Conservation (phyloP, 2,113 vertebrate genomes). For the Agapornis roseicollis region DNA sequence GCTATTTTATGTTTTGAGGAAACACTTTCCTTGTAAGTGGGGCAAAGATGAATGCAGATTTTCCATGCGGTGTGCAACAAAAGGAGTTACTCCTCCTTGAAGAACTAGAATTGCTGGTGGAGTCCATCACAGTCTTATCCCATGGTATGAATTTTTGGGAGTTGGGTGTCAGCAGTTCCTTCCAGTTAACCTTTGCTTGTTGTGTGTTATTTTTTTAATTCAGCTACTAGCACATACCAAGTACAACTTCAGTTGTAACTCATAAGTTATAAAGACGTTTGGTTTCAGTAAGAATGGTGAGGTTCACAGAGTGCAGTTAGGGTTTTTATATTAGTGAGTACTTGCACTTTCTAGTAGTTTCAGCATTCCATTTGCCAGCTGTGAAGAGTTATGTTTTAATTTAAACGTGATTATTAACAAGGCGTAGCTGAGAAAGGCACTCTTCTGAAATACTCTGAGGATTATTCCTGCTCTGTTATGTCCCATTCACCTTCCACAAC, state of each 20-base stretch:
- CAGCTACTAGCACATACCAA: background rate
- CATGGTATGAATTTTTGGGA: background rate
- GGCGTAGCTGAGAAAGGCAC: background rate
- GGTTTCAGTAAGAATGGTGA: background rate
- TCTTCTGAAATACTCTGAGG: background rate
- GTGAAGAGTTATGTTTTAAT: background rate
- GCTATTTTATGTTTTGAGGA: background rate
- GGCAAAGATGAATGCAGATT: background rate
- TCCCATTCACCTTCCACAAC: background rate
- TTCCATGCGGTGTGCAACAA: background rate
- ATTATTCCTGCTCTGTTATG: slow-evolving; percentile 2
- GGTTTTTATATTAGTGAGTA: background rate
- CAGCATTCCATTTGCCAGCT: background rate
- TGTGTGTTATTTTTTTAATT: background rate
- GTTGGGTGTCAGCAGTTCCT: background rate
- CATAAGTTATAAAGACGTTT: background rate
- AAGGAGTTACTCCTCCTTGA: background rate
- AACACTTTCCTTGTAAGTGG: background rate
- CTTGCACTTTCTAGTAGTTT: background rate
- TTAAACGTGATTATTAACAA: slow-evolving; percentile 20
- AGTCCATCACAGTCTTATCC: background rate
- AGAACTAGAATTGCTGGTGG: background rate
- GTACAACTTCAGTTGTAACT: background rate
- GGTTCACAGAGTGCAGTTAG: background rate
- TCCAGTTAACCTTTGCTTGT: background rate